These are phyloP conservation scores for Galleria mellonella DNA, from an alignment of 1,140 invertebrate species.

Conservation along the genomic window DNA sequence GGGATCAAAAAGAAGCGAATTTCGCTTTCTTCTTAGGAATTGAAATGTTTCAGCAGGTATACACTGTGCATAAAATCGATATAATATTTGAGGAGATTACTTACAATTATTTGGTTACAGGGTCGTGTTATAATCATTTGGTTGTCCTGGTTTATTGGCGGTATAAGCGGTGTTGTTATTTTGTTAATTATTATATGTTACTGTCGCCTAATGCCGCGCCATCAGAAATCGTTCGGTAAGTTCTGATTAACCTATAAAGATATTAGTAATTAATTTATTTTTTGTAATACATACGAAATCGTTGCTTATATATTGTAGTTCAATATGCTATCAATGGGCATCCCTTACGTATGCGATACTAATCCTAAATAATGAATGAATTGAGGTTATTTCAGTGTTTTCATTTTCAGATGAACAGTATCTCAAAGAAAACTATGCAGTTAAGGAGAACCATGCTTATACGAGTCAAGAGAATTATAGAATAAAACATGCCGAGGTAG, in stretches of 20 bases:
- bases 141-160: constrained; percentile 72
- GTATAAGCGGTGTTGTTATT: constrained; percentile 69
- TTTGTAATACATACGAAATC: no score
- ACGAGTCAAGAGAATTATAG: constrained; percentile 48
- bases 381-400: constrained; percentile 1
- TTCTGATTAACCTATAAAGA: background rate
- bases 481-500: constrained; percentile 60
- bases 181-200: constrained; percentile 72
- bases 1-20: constrained; percentile 52
- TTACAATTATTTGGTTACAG: constrained; percentile 34
- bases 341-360: background rate
- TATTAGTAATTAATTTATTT: no score
- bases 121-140: constrained; percentile 72
- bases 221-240: constrained; percentile 71
- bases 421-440: constrained; percentile 53
- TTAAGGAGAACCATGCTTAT: constrained; percentile 61
- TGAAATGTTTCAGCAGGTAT: constrained; percentile 72
- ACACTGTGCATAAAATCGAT: constrained; percentile 1
- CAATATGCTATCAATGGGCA: no score
- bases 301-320: no score
- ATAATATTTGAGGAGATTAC: background rate
- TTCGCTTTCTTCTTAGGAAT: constrained; percentile 50
- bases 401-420: constrained; percentile 60
- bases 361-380: background rate
- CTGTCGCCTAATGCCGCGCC: constrained; percentile 73